A percentile compares a stretch with the other conserved stretches of the same genome.
These are phyloP conservation scores for Paguma larvata DNA, from an alignment of 2,797 vertebrate species.

Conservation along the genomic window DNA sequence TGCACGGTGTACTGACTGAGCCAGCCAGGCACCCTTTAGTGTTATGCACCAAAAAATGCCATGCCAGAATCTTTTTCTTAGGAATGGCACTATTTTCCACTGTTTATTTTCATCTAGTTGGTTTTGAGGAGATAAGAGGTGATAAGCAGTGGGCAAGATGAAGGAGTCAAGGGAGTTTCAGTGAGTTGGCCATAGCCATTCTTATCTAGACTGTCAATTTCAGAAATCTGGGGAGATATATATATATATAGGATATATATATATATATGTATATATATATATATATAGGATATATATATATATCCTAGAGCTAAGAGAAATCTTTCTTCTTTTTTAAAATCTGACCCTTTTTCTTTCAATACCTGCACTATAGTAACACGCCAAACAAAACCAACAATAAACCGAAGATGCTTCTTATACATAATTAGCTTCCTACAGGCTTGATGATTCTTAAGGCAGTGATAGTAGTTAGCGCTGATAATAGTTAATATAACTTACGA, in stretches of 20 bases:
- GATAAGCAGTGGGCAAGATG: not conserved
- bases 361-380: not conserved
- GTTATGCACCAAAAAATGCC: not conserved
- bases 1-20: not conserved
- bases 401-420: not conserved
- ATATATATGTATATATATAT: too few relatives aligned
- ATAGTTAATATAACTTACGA: not conserved
- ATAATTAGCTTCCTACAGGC: not conserved
- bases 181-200: not conserved
- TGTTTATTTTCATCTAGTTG: not conserved
- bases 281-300: too few relatives aligned
- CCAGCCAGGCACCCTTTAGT: not conserved
- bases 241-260: too few relatives aligned
- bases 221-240: not conserved
- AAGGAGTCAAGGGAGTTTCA: not conserved
- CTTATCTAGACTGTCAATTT: not conserved
- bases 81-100: not conserved
- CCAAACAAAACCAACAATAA: not conserved
- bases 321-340: not conserved
- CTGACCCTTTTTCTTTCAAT: not conserved
- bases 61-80: not conserved
- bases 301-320: constrained; percentile 24
- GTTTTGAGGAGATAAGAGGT: not conserved
- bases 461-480: not conserved
- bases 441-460: not conserved